A percentile compares a stretch with the other conserved stretches of the same genome.
Evolutionary conservation across 2,888 invertebrate species (phyloP).

Genomic region (Agrilus biguttatus): DNA sequence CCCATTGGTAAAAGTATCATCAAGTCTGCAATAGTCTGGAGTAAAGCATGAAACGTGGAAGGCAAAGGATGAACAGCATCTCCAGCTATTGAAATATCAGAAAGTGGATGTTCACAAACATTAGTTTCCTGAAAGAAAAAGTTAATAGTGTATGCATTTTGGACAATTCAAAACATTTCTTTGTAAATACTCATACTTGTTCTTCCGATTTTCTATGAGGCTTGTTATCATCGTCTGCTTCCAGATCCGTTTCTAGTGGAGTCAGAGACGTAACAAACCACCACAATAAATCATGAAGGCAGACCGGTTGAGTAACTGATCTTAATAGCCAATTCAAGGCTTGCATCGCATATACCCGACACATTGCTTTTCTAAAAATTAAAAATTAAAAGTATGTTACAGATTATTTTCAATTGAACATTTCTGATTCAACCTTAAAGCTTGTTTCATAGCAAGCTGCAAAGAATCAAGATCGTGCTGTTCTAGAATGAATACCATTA

Average conservation of each 20-base stretch:
- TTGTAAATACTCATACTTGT: conserved; percentile 16
- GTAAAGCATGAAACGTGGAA: conserved; percentile 58
- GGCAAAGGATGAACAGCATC: conserved; percentile 49
- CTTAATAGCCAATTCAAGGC: conserved; percentile 91
- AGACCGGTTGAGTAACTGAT: conserved; percentile 79
- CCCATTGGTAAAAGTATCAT: conserved; percentile 80
- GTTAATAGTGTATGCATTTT: not conserved
- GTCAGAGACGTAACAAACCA: conserved; percentile 85
- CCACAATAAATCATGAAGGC: conserved; percentile 92
- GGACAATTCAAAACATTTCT: not conserved
- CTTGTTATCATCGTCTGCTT: conserved; percentile 40
- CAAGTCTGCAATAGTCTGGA: conserved; percentile 84
- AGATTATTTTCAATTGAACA: not conserved
- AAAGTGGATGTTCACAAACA: conserved; percentile 63
- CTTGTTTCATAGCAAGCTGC: conserved; percentile 76
- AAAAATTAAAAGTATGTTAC: not conserved
- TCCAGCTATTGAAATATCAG: conserved; percentile 65
- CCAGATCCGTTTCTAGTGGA: conserved; percentile 35
- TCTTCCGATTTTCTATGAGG: conserved; percentile 28
- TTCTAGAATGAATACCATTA: conserved; percentile 74
- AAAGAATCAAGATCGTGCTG: conserved; percentile 74
- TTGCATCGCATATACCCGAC: conserved; percentile 80
- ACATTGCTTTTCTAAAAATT: conserved; percentile 46
- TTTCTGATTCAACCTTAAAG: conserved; percentile 47
- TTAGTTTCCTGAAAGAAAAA: conserved; percentile 33